A percentile compares a stretch with the other conserved stretches of the same genome.
phyloP scores from a whole-genome alignment of 92 coral and sea anemone genomes.

The Hydrozoanthus gracilis region DNA sequence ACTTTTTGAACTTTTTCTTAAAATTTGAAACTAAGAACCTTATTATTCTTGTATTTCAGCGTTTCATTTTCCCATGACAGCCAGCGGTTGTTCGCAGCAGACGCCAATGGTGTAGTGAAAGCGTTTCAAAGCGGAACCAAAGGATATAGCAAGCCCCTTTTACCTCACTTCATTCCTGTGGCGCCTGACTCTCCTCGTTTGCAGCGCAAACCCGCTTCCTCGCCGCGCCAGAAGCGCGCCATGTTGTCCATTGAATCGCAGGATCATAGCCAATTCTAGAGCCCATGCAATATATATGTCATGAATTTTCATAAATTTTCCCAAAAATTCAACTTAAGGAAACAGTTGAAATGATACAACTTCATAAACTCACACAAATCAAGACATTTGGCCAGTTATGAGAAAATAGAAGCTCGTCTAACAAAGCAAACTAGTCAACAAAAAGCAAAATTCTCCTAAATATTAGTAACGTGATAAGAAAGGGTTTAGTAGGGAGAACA shows the following conservation, averaged over 20 bases:
- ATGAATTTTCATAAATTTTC: no score
- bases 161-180: conserved; percentile 23
- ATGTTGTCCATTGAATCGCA: background rate
- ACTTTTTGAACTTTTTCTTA: background rate
- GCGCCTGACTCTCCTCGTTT: conserved; percentile 46
- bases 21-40: background rate
- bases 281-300: no score
- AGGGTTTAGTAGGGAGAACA: no score
- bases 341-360: no score
- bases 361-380: no score
- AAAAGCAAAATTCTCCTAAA: no score
- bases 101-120: conserved; percentile 35
- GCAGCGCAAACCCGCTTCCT: conserved; percentile 31
- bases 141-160: conserved; percentile 5
- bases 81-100: conserved; percentile 41
- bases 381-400: no score
- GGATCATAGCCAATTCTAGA: no score
- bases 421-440: no score
- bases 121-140: conserved; percentile 21
- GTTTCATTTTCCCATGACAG: conserved; percentile 38
- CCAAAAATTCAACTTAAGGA: no score
- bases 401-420: no score
- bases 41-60: background rate
- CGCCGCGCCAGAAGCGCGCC: conserved; percentile 28
- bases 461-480: no score